Conservation (phyloP, 2,888 invertebrate species). For the Folsomia candida region DNA sequence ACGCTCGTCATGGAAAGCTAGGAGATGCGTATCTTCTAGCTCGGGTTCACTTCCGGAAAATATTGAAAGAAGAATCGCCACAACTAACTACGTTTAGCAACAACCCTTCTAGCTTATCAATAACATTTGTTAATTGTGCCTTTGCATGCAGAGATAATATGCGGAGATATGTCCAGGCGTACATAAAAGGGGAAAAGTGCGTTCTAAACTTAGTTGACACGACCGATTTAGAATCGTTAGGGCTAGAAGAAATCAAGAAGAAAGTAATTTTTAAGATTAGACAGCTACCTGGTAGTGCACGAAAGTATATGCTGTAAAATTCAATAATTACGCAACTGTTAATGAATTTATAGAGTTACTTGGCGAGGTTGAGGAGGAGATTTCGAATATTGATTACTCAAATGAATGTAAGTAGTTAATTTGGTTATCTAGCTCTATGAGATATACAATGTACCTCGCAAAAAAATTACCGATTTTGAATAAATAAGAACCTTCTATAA, state of each 20-base stretch:
- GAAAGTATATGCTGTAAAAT: background rate
- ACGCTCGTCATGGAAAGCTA: too few relatives aligned
- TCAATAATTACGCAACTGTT: background rate
- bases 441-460: too few relatives aligned
- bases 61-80: background rate
- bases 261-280: constrained; percentile 59
- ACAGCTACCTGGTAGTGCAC: background rate
- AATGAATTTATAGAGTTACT: background rate
- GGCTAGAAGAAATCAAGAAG: constrained; percentile 55
- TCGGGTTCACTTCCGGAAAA: background rate
- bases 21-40: background rate
- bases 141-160: background rate
- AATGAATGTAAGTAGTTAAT: too few relatives aligned
- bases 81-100: background rate
- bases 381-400: background rate
- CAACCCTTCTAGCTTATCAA: background rate
- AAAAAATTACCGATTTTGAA: too few relatives aligned
- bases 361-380: background rate
- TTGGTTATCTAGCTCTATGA: too few relatives aligned
- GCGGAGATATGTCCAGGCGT: background rate
- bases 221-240: background rate
- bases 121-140: background rate
- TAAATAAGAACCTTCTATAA: too few relatives aligned
- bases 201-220: background rate
- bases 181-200: background rate